Conservation (phyloP, 1,140 invertebrate species). For the Apocrypta bakeri region DNA sequence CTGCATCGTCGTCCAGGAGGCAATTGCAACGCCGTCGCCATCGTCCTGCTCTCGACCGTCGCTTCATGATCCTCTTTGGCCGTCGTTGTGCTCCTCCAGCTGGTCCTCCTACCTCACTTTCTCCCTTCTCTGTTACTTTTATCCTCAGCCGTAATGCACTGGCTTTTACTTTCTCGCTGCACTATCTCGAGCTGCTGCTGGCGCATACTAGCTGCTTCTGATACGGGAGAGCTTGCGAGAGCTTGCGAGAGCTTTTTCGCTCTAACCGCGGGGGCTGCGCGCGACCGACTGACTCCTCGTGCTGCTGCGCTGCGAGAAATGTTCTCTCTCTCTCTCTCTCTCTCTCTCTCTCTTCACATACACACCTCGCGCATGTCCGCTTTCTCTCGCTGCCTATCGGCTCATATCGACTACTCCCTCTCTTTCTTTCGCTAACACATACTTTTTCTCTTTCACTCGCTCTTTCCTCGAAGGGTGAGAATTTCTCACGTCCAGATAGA, state of each 20-base stretch:
- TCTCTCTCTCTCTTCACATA: too few species aligned
- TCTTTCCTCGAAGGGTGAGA: background rate
- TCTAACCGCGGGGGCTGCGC: slow-evolving; percentile 37
- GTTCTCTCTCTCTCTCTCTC: background rate
- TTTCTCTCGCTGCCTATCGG: slow-evolving; percentile 6
- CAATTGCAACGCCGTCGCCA: background rate
- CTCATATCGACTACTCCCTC: slow-evolving; percentile 18
- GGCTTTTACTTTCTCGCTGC: slow-evolving; percentile 8
- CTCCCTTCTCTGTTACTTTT: background rate
- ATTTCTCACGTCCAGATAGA: background rate
- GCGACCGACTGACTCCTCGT: slow-evolving; percentile 41
- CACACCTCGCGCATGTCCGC: slow-evolving; percentile 12
- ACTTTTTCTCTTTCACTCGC: too few species aligned
- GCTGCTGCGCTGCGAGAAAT: slow-evolving; percentile 18
- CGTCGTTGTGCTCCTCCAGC: slow-evolving; percentile 10
- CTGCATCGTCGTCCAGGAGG: background rate
- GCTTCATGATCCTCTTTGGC: slow-evolving; percentile 12
- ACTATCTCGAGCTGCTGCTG: background rate
- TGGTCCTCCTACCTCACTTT: slow-evolving; percentile 31
- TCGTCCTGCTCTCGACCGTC: background rate
- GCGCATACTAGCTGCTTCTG: background rate
- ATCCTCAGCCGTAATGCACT: background rate
- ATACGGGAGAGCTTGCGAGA: background rate
- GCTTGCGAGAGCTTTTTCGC: background rate
- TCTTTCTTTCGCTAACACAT: too few species aligned